Conservation (phyloP, 1,140 invertebrate genomes). For the Procambarus virginalis region DNA sequence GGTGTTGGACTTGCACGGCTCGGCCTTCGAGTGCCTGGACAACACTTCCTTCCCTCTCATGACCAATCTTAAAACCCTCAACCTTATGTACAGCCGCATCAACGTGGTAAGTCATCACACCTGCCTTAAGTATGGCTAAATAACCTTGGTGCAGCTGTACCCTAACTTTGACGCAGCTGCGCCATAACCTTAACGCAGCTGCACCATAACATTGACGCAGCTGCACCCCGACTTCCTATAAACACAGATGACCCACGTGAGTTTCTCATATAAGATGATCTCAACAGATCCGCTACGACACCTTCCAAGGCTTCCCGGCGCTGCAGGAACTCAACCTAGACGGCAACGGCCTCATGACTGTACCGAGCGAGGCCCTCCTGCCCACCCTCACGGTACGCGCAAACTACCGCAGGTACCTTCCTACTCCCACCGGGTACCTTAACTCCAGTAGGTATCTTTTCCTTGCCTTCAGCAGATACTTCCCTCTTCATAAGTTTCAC, state of each 20-base stretch:
- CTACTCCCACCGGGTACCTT: too few species aligned
- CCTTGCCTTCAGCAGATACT: too few species aligned
- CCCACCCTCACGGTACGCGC: not conserved
- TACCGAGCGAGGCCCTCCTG: not conserved
- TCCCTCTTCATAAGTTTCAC: too few species aligned
- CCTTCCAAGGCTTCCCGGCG: not conserved
- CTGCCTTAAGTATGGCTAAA: not conserved
- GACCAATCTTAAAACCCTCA: slow-evolving; percentile 19
- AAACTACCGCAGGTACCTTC: not conserved
- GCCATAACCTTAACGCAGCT: too few species aligned
- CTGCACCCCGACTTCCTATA: too few species aligned
- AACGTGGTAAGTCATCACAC: slow-evolving; percentile 31
- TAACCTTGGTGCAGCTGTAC: too few species aligned
- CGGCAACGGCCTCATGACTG: not conserved
- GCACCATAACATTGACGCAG: too few species aligned
- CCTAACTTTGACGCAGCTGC: too few species aligned
- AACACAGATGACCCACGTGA: too few species aligned
- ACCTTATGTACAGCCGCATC: slow-evolving; percentile 59
- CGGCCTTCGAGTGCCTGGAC: slow-evolving; percentile 49
- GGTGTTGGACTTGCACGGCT: slow-evolving; percentile 41
- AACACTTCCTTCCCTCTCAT: slow-evolving; percentile 53
- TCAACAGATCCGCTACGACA: not conserved
- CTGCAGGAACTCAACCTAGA: not conserved
- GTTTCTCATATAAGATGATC: not conserved
- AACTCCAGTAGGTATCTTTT: too few species aligned